Conservation (phyloP, 1,140 invertebrate genomes). For the Hormaphis cornu region DNA sequence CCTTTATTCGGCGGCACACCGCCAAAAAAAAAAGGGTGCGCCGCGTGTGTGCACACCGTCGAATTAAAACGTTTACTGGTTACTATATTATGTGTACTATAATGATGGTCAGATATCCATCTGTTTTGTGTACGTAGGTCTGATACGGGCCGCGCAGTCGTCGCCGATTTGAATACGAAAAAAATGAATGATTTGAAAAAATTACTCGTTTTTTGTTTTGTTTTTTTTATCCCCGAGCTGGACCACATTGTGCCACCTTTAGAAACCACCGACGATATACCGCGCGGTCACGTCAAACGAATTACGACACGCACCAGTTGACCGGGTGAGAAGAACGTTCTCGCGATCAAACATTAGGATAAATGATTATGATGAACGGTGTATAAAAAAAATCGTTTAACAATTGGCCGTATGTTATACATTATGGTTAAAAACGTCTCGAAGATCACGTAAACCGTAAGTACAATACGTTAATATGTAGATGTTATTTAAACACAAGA, state of each 20-base stretch:
- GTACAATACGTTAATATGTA: too few relatives aligned
- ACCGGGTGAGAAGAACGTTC: neutral
- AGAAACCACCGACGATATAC: slow-evolving; percentile 2
- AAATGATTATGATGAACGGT: neutral
- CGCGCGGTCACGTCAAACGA: neutral
- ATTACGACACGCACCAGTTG: slow-evolving; percentile 13
- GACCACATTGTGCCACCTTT: neutral
- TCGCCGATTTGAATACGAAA: too few relatives aligned
- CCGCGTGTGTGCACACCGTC: slow-evolving; percentile 2
- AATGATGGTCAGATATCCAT: slow-evolving; percentile 31
- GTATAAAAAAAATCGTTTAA: too few relatives aligned
- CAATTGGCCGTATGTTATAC: too few relatives aligned
- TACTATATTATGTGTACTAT: too few relatives aligned
- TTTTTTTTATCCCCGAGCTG: too few relatives aligned
- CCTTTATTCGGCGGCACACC: slow-evolving; percentile 17
- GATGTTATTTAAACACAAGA: too few relatives aligned
- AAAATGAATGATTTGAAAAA: too few relatives aligned
- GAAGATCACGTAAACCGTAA: too few relatives aligned
- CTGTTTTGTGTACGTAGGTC: neutral
- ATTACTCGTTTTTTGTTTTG: neutral
- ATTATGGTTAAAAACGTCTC: too few relatives aligned
- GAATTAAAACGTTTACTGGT: slow-evolving; percentile 16
- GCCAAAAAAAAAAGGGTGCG: slow-evolving; percentile 21
- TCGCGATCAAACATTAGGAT: neutral
- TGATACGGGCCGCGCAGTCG: too few relatives aligned